Percentiles rank a stretch among this genome's conserved stretches.
Evolutionary conservation across 92 coral and sea anemone species (phyloP).

Genomic region (Zoanthus sociatus): DNA sequence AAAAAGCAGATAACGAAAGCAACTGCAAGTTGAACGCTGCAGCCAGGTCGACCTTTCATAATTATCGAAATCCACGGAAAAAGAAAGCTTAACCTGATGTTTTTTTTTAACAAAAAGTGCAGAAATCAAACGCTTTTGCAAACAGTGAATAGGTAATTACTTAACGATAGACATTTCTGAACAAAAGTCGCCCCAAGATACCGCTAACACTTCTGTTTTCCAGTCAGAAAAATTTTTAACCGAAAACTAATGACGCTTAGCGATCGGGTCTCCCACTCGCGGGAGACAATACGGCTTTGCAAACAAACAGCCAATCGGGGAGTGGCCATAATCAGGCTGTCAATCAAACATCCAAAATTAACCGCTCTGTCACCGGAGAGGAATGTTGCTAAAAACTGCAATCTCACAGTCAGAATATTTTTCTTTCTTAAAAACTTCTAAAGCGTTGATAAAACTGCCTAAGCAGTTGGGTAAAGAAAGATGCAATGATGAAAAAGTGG

Average conservation of each 20-base stretch:
- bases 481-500: background rate
- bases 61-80: slow-evolving; percentile 2
- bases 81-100: background rate
- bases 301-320: slow-evolving; percentile 71
- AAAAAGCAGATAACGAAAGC: slow-evolving; percentile 2
- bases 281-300: slow-evolving; percentile 44
- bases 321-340: slow-evolving; percentile 62
- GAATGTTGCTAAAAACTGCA: slow-evolving; percentile 53
- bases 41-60: slow-evolving; percentile 14
- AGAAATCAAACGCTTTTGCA: slow-evolving; percentile 1
- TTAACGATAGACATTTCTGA: slow-evolving; percentile 29
- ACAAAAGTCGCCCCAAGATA: slow-evolving; percentile 10
- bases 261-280: slow-evolving; percentile 54
- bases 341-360: slow-evolving; percentile 78
- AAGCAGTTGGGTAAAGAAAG: background rate
- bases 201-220: slow-evolving; percentile 12
- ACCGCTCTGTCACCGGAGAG: slow-evolving; percentile 71
- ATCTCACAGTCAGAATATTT: background rate
- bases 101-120: background rate
- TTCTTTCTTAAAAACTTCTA: background rate
- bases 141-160: background rate
- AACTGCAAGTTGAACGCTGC: background rate
- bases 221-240: slow-evolving; percentile 23
- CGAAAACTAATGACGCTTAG: slow-evolving; percentile 41
- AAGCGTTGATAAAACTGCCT: background rate